Evolutionary conservation across 2,888 invertebrate species (phyloP), one percentile per base, ranked within the genome.

Genomic region (Bombylius discolor): DNA sequence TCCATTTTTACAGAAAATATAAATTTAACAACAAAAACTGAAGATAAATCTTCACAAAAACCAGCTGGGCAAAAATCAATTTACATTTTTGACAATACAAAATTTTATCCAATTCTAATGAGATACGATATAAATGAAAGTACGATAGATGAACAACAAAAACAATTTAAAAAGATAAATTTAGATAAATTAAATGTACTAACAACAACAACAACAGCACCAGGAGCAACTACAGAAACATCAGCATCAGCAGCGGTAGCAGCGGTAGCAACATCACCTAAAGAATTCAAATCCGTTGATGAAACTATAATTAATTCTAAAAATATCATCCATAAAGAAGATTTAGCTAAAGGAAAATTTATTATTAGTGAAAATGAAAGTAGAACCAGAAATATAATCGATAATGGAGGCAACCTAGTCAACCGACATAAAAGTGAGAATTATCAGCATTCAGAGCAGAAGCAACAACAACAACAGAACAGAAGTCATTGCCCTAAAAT

Each of bases 31-130:
- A 23, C 23, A 23, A 23, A 23, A 23, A 23, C 23, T 23, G 9
- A 36, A 3, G 39, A 42, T 42, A 42, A 42, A 42, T 42, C 39
- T 11, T 42, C 39, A 42, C 4, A 42, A 11, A 42, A 42, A 11
- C 39, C 39, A 42, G 39, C 39, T 42, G 39, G 39, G 8, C 39
- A 42, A 42, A 42, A 50, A 47, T 58, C 58, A 36, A 56, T 61
- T 44, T 53, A 59, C 34, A 59, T 61, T 53, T 55, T 61, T 39
- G 60, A 61, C 54, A 61, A 61, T 56, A 56, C 61, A n/a, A 49
- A 58, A 51, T 61, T 48, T 51, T 60, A 60, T 57, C 61, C 61
- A 49, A 52, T 61, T 44, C 53, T 60, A 55, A 60, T 59, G 58
- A 52, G 54, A 39, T 60, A 60, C 48, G 59, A 61, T 55, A 60